A percentile compares a stretch with the other conserved stretches of the same genome.
Conservation (phyloP, 2,797 vertebrate genomes). For the Loriculus beryllinus region DNA sequence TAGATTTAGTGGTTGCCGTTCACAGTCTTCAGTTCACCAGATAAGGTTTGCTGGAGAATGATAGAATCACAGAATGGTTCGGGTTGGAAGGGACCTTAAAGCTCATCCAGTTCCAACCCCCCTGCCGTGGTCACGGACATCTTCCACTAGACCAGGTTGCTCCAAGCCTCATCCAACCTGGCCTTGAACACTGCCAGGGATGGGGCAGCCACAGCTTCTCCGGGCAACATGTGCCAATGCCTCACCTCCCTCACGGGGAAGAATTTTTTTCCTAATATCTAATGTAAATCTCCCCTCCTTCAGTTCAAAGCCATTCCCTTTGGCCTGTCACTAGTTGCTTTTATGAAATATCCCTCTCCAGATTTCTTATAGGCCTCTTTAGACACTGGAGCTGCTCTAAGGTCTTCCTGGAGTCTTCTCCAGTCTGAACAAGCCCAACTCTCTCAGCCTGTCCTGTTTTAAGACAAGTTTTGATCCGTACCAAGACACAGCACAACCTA, state of each 20-base stretch:
- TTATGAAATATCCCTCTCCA: neutral
- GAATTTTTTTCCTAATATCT: neutral
- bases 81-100: neutral
- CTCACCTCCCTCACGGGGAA: neutral
- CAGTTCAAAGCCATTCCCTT: neutral
- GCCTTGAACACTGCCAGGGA: neutral
- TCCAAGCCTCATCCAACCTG: neutral
- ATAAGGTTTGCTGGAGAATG: neutral
- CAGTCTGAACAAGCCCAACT: neutral
- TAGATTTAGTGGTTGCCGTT: neutral
- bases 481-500: neutral
- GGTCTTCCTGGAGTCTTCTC: neutral
- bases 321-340: neutral
- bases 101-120: neutral
- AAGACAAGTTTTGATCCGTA: neutral
- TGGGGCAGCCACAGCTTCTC: neutral
- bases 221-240: neutral
- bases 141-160: neutral
- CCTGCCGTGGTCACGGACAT: accelerated
- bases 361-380: neutral
- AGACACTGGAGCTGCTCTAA: neutral
- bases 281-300: neutral
- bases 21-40: neutral
- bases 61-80: neutral
- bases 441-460: neutral